Conservation (phyloP, 37 sponge, comb jelly and placozoan species). For the Chondrosia reniformis region DNA sequence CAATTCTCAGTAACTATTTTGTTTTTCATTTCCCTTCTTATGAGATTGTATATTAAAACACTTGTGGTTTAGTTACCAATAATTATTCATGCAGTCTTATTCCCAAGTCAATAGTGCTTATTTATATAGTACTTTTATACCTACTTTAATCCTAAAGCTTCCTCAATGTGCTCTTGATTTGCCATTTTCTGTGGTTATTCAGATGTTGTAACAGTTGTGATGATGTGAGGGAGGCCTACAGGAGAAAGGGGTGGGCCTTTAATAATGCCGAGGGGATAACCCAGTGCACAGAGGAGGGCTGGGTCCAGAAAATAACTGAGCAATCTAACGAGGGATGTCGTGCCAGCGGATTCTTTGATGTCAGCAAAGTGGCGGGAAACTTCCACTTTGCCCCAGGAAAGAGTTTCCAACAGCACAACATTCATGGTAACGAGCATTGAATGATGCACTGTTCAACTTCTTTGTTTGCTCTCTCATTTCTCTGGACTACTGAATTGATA, state of each 20-base stretch:
- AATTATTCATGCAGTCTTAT: too few relatives aligned
- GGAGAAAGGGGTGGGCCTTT: slow-evolving; percentile 97
- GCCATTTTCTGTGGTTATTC: too few relatives aligned
- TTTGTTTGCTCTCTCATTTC: background rate
- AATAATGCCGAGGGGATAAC: slow-evolving; percentile 56
- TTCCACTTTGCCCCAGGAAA: slow-evolving; percentile 99
- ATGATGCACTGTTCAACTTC: background rate
- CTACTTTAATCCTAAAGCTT: too few relatives aligned
- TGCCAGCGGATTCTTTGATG: slow-evolving; percentile 77
- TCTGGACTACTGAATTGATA: background rate
- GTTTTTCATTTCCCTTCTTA: too few relatives aligned
- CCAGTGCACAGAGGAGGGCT: slow-evolving; percentile 90
- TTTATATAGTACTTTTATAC: too few relatives aligned
- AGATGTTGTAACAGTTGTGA: slow-evolving; percentile 96
- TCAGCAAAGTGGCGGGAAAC: slow-evolving; percentile 98
- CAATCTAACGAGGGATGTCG: slow-evolving; percentile 91
- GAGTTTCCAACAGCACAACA: slow-evolving; percentile 93
- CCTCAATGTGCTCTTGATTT: too few relatives aligned
- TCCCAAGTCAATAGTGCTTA: too few relatives aligned
- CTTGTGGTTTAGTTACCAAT: too few relatives aligned
- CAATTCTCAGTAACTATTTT: too few relatives aligned
- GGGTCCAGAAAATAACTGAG: slow-evolving; percentile 67
- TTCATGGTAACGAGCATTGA: slow-evolving; percentile 81
- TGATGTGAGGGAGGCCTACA: slow-evolving; percentile 94
- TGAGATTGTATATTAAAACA: too few relatives aligned